Evolutionary conservation across 2,888 invertebrate species (phyloP).

Genomic region (Scaeva pyrastri): DNA sequence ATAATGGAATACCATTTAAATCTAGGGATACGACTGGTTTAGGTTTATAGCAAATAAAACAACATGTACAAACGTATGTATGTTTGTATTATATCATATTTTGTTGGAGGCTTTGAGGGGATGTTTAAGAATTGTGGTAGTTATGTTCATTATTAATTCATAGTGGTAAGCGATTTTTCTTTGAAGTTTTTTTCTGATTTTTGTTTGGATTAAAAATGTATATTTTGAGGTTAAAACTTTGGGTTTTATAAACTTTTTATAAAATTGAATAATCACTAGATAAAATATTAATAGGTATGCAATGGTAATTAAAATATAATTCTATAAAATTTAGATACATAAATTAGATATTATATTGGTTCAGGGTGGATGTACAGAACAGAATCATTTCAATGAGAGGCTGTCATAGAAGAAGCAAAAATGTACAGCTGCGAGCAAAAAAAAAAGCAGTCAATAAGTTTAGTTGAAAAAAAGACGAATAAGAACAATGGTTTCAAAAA

Average conservation of each 20-base stretch:
- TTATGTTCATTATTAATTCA: constrained; percentile 16
- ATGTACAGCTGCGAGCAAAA: no score
- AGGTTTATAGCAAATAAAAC: not conserved
- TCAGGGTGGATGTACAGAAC: no score
- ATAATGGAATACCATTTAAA: constrained; percentile 29
- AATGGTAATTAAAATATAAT: not conserved
- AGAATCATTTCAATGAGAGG: no score
- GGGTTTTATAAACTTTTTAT: not conserved
- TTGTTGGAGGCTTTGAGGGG: not conserved
- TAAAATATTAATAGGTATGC: not conserved
- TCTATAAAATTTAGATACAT: no score
- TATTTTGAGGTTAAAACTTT: not conserved
- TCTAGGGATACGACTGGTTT: constrained; percentile 16
- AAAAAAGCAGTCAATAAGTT: no score
- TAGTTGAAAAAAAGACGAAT: no score
- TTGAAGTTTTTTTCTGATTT: not conserved
- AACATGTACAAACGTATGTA: not conserved
- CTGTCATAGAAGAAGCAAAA: no score
- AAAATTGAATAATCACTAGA: not conserved
- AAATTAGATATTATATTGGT: no score
- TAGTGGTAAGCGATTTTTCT: not conserved
- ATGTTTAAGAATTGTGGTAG: not conserved
- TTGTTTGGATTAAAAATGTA: constrained; percentile 15
- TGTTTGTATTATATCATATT: not conserved
- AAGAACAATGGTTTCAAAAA: no score